Evolutionary conservation across 2,888 invertebrate species (phyloP).

Genomic region (Oscheius sp.): DNA sequence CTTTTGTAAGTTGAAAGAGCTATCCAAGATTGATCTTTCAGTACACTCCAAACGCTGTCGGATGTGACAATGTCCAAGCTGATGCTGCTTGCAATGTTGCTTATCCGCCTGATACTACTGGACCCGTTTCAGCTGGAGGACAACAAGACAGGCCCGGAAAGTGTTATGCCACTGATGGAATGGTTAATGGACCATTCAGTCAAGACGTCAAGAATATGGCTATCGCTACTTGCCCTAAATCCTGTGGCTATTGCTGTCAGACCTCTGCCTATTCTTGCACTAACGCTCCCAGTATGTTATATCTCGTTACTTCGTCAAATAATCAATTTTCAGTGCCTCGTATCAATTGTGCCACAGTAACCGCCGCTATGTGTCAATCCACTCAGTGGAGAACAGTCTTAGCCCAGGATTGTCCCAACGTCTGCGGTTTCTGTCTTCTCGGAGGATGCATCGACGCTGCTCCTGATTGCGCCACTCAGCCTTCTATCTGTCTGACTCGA

Average conservation of each 20-base stretch:
- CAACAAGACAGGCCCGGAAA: no score
- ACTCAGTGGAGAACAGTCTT: slow-evolving; percentile 1
- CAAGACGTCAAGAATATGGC: slow-evolving; percentile 1
- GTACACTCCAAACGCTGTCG: no score
- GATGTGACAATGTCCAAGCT: no score
- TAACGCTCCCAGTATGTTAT: background rate
- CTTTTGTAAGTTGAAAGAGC: no score
- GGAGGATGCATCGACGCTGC: slow-evolving; percentile 29
- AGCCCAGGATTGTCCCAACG: slow-evolving; percentile 11
- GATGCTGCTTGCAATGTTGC: no score
- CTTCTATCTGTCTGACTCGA: slow-evolving; percentile 2
- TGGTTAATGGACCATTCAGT: no score
- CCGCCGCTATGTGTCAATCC: slow-evolving; percentile 8
- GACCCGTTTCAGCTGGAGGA: no score
- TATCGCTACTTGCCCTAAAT: background rate
- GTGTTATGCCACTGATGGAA: no score
- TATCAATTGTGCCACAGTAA: slow-evolving; percentile 6
- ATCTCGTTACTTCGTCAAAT: background rate
- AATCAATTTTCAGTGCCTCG: background rate
- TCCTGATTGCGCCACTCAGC: slow-evolving; percentile 2
- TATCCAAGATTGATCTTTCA: no score
- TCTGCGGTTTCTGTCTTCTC: slow-evolving; percentile 2
- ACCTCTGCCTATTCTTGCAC: background rate
- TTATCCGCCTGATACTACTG: no score
- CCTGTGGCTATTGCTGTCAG: slow-evolving; percentile 3